Conservation (phyloP, 2,888 invertebrate genomes). For the Macaria liturata region DNA sequence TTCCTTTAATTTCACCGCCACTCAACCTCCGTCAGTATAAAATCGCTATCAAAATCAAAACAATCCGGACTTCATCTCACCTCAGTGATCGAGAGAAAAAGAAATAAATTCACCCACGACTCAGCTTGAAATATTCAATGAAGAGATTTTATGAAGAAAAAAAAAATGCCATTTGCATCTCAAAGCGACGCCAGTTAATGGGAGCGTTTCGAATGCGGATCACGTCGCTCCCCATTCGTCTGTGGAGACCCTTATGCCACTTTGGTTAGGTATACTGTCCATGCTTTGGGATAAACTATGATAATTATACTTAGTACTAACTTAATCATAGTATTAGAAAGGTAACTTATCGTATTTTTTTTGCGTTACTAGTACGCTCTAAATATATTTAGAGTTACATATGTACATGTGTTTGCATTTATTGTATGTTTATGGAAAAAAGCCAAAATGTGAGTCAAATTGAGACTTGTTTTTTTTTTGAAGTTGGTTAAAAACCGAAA, state of each 20-base stretch:
- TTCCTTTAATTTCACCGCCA: too few species aligned
- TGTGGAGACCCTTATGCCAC: constrained; percentile 67
- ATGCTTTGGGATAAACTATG: constrained; percentile 10
- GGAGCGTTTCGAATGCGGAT: constrained; percentile 68
- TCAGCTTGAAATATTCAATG: constrained; percentile 76
- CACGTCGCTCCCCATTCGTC: constrained; percentile 71
- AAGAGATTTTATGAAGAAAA: constrained; percentile 73
- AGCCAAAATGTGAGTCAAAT: too few species aligned
- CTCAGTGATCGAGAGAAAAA: constrained; percentile 28
- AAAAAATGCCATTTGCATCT: constrained; percentile 78
- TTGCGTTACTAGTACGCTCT: too few species aligned
- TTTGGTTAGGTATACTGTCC: constrained; percentile 43
- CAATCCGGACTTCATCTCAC: constrained; percentile 14
- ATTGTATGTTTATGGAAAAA: too few species aligned
- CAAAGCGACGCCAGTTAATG: constrained; percentile 78
- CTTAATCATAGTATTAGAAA: too few species aligned
- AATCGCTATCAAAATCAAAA: constrained; percentile 14
- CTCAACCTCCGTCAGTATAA: not conserved
- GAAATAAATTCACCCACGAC: constrained; percentile 70
- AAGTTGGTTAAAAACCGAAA: too few species aligned
- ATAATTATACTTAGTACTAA: too few species aligned
- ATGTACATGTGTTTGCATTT: too few species aligned
- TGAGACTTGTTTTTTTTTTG: too few species aligned
- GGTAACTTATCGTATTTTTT: too few species aligned
- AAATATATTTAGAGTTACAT: too few species aligned